Conservation (phyloP, 2,113 vertebrate species). For the Taurulus bubalis region DNA sequence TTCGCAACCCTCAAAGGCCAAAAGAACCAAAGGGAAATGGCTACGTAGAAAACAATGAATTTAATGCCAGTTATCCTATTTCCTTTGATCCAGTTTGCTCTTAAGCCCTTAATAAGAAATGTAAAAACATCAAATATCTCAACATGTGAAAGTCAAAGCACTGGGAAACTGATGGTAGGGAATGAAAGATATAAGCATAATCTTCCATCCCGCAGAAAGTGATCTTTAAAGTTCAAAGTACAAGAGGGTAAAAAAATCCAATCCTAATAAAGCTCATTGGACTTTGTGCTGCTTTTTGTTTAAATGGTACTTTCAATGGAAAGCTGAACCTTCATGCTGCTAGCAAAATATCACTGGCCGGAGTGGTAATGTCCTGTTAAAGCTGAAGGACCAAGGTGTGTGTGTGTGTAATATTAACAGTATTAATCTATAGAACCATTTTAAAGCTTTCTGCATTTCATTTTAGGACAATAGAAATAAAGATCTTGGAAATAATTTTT, state of each 20-base stretch:
- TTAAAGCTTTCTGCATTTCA: neutral
- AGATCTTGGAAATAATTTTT: neutral
- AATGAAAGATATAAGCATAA: conserved; percentile 22
- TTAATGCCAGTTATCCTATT: neutral
- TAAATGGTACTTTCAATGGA: conserved; percentile 27
- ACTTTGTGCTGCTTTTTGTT: conserved; percentile 42
- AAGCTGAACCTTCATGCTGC: conserved; percentile 26
- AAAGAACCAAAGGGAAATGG: neutral
- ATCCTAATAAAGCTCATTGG: conserved; percentile 22
- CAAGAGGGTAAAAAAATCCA: conserved; percentile 23
- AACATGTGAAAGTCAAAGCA: conserved; percentile 26
- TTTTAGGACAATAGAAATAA: neutral
- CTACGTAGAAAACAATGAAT: neutral
- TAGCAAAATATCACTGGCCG: conserved; percentile 5
- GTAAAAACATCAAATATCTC: conserved; percentile 13
- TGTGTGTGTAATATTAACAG: no score
- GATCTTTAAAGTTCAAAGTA: conserved; percentile 58
- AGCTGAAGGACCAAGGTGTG: conserved; percentile 6
- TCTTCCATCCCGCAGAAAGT: conserved; percentile 26
- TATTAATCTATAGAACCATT: neutral
- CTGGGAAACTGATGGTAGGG: conserved; percentile 13
- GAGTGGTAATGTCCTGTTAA: conserved; percentile 24
- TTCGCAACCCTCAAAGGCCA: neutral
- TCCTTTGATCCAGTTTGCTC: neutral
- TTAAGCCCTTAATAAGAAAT: neutral